A percentile compares a stretch with the other conserved stretches of the same genome.
These are phyloP conservation scores for Antennarius maculatus DNA, from an alignment of 2,797 vertebrate species.

Conservation along the genomic window DNA sequence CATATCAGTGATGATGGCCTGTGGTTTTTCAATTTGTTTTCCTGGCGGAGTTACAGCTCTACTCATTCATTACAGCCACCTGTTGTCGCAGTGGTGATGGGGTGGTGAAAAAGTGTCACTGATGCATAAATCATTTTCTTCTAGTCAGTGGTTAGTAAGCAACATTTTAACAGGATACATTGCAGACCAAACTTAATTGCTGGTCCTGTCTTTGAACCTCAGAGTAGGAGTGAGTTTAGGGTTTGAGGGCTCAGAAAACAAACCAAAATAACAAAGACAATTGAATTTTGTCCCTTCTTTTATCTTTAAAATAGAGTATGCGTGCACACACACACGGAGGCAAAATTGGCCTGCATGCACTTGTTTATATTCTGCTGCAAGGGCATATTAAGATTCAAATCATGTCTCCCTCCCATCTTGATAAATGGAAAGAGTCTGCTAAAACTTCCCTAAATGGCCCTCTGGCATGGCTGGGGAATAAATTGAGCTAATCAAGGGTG, in stretches of 20 bases:
- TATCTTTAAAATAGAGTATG: conserved; percentile 41
- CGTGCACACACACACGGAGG: conserved; percentile 2
- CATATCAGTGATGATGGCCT: background rate
- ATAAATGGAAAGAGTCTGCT: conserved; percentile 76
- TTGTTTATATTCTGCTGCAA: conserved; percentile 56
- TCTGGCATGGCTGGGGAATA: conserved; percentile 73
- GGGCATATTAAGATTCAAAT: conserved; percentile 73
- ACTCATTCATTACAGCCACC: background rate
- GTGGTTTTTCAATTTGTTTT: background rate
- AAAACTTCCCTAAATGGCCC: conserved; percentile 78
- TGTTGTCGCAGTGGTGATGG: background rate
- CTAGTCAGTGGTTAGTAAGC: conserved; percentile 14
- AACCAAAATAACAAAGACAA: conserved; percentile 22
- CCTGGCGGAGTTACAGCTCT: background rate
- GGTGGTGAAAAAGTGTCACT: background rate
- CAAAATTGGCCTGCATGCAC: conserved; percentile 12
- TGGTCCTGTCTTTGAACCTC: conserved; percentile 28
- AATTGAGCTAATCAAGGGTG: conserved; percentile 78
- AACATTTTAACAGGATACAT: conserved; percentile 2
- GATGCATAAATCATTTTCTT: conserved; percentile 4
- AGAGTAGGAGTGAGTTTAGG: conserved; percentile 28
- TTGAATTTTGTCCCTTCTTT: conserved; percentile 30
- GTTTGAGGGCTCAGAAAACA: conserved; percentile 20
- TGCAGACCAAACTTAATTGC: conserved; percentile 3
- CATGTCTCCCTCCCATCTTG: conserved; percentile 71